Evolutionary conservation across 2,888 invertebrate genomes (phyloP).

Genomic region (Lithophane semibrunnea): DNA sequence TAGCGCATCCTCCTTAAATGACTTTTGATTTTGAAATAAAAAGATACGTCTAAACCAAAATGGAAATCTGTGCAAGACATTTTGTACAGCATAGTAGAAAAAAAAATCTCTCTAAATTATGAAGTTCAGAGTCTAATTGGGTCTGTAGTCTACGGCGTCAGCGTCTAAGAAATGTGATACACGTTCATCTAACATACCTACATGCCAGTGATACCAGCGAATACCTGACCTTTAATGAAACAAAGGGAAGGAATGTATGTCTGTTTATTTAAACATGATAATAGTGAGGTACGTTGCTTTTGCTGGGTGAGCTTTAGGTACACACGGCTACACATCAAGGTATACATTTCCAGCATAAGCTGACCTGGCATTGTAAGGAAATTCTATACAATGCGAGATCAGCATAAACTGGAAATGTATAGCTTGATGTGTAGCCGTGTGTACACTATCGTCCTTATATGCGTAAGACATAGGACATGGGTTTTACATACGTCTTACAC

Average conservation of each 20-base stretch:
- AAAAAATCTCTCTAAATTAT: slow-evolving; percentile 11
- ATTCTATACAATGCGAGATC: no score
- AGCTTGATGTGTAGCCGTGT: no score
- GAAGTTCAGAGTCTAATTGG: slow-evolving; percentile 23
- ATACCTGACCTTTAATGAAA: slow-evolving; percentile 54
- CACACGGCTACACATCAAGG: no score
- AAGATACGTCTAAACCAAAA: background rate
- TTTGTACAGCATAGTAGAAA: background rate
- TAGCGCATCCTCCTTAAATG: no score
- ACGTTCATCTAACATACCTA: slow-evolving; percentile 21
- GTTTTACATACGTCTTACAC: no score
- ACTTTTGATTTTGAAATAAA: background rate
- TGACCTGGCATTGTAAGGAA: no score
- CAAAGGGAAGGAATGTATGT: slow-evolving; percentile 60
- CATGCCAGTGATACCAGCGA: slow-evolving; percentile 46
- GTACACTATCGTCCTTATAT: background rate
- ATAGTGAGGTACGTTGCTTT: background rate
- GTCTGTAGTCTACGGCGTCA: background rate
- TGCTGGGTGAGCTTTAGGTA: background rate
- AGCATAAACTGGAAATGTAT: no score
- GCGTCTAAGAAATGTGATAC: slow-evolving; percentile 18
- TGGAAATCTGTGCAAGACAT: background rate
- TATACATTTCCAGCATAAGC: no score
- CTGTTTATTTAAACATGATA: slow-evolving; percentile 30
- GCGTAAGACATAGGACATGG: background rate